phyloP scores from a whole-genome alignment of 2,113 vertebrate genomes.

The Paratilapia polleni region DNA sequence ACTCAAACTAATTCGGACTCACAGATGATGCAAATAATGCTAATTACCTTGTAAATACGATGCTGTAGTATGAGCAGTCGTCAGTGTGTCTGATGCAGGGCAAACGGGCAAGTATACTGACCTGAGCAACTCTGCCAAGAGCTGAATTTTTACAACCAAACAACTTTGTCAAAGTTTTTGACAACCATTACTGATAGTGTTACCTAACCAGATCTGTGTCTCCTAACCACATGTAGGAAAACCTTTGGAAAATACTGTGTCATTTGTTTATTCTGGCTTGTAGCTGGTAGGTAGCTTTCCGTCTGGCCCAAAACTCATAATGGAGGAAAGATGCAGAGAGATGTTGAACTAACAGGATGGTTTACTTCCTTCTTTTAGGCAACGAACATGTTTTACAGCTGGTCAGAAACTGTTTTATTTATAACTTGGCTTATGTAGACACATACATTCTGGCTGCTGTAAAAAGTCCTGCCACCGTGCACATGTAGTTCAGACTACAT shows the following conservation, averaged over 20 bases:
- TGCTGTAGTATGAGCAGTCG: not conserved
- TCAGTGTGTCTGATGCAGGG: not conserved
- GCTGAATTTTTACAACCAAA: not conserved
- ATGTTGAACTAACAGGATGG: not conserved
- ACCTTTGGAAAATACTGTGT: not conserved
- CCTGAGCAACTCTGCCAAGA: not conserved
- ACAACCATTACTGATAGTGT: rapidly evolving
- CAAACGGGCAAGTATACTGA: rapidly evolving
- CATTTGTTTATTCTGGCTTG: not conserved
- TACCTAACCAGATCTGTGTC: not conserved
- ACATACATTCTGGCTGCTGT: not conserved
- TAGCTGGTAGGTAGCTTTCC: not conserved
- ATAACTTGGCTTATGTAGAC: not conserved
- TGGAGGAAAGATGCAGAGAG: not conserved
- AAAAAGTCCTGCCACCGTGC: too few species aligned
- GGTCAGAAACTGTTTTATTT: not conserved
- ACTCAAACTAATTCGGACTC: too few species aligned
- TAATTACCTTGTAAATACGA: not conserved
- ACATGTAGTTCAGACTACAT: not conserved
- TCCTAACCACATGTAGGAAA: not conserved
- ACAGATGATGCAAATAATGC: not conserved
- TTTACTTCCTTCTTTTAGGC: not conserved
- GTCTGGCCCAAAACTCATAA: not conserved
- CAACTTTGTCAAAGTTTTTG: not conserved
- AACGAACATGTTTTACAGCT: not conserved